Base-by-base conservation (phyloP, 2,113 vertebrate genomes). In the Vicugna pacos region DNA sequence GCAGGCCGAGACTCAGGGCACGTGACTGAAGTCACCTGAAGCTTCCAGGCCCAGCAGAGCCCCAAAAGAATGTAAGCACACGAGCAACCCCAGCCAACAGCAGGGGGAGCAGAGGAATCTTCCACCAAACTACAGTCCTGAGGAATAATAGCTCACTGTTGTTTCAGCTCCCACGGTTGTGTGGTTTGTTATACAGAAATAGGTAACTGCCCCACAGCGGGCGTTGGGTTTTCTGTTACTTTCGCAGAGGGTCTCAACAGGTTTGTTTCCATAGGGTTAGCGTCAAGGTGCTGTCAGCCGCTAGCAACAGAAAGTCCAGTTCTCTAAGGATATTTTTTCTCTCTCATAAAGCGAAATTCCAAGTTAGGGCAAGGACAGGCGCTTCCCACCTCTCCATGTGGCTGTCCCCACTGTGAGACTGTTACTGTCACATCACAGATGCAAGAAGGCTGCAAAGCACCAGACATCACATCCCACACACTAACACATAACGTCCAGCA, bases 321-420 rank as follows among this genome's bases (percentile, higher is more conserved):
- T 72, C 13, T 82, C 42, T 9, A 48, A 46, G 72, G 22, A 35
- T 2, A 76, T 26, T 30, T 67, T 46, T n/a, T 60, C 2, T 60
- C 20, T 94, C 65, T 48, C 52, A 64, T 1, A 75, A 28, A 32
- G 38, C 9, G 16, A 67, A 52, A 56, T 50, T 38, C 46, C 32
- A 65, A 28, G 54, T 48, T 16, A 62, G 64, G 26, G 42, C 7
- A 35, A 26, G 82, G 48, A 60, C 48, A 2, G 0, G 8, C 14
- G 65, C 52, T 12, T 35, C 20, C 54, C 30, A 1, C 22, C 24
- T 35, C 24, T 6, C 42, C 26, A 3, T 0, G 0, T 16, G 3
- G 35, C 56, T 24, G 0, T 22, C 14, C 26, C 35, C 81, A 38
- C 28, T 0, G 50, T 0, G 19, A 50, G 12, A 4, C 16, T 0